Evolutionary conservation across 2,888 invertebrate species (phyloP).

Genomic region (Agrochola lychnidis): DNA sequence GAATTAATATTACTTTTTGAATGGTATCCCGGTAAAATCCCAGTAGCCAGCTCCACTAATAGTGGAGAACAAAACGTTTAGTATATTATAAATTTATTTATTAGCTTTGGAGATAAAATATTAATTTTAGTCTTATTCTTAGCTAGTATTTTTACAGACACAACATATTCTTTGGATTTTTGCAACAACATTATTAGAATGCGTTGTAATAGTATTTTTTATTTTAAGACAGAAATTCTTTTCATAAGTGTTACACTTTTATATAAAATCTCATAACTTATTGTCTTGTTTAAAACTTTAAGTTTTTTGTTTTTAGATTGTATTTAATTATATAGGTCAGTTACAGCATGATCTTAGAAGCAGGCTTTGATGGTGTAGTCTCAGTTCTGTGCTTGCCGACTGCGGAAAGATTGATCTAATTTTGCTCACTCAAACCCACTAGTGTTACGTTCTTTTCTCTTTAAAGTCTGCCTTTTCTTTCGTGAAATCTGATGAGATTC

Average conservation of each 20-base stretch:
- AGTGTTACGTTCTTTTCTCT: background rate
- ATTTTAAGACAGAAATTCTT: too few species aligned
- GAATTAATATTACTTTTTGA: background rate
- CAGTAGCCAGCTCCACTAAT: too few species aligned
- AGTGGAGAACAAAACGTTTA: background rate
- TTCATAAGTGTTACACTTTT: too few species aligned
- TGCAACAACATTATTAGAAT: background rate
- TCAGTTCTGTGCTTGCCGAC: background rate
- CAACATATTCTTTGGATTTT: background rate
- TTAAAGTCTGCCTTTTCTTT: too few species aligned
- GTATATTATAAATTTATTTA: background rate
- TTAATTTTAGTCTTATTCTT: too few species aligned
- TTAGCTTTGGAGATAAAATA: too few species aligned
- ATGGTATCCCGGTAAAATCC: background rate
- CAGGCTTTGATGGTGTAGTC: background rate
- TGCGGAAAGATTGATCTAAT: background rate
- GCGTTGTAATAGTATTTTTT: background rate
- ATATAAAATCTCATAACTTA: too few species aligned
- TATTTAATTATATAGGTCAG: background rate
- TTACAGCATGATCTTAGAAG: background rate
- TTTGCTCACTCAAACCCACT: background rate
- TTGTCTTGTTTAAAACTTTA: too few species aligned
- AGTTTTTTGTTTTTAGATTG: background rate
- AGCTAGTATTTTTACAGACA: too few species aligned
- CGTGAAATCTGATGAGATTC: background rate